Evolutionary conservation across 2,797 vertebrate species (phyloP).

Genomic region (Distichodus sexfasciatus): DNA sequence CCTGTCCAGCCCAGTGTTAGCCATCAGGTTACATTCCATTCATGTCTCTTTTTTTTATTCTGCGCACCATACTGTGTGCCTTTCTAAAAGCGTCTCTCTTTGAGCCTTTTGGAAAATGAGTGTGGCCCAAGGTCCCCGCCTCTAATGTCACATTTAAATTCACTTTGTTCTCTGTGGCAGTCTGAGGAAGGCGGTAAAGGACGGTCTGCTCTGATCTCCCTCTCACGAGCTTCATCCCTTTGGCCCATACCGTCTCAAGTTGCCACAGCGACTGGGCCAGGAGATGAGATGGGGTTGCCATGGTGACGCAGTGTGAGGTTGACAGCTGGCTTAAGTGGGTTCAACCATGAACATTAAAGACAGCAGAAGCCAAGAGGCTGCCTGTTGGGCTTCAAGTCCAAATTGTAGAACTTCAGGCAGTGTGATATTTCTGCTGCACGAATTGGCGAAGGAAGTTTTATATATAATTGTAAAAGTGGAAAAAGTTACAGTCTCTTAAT

Average conservation of each 20-base stretch:
- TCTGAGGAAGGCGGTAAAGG: constrained; percentile 37
- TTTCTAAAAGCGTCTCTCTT: constrained; percentile 25
- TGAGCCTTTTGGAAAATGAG: constrained; percentile 36
- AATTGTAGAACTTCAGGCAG: constrained; percentile 23
- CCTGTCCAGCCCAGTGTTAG: constrained; percentile 13
- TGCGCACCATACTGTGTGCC: constrained; percentile 15
- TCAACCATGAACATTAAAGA: constrained; percentile 43
- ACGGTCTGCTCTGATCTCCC: constrained; percentile 37
- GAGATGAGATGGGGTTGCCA: constrained; percentile 44
- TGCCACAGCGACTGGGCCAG: constrained; percentile 32
- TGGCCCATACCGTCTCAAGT: constrained; percentile 34
- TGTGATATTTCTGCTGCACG: constrained; percentile 3
- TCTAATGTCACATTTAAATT: constrained; percentile 49
- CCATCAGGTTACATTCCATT: constrained; percentile 19
- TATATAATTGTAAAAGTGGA: not conserved
- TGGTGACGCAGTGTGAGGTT: constrained; percentile 30
- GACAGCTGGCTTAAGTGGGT: constrained; percentile 29
- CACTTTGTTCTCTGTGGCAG: constrained; percentile 44
- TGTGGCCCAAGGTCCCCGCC: constrained; percentile 24
- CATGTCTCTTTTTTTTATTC: constrained; percentile 25
- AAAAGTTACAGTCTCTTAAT: not conserved
- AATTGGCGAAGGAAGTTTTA: not conserved
- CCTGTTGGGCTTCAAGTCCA: constrained; percentile 25
- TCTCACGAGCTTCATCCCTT: constrained; percentile 21
- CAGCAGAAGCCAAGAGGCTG: constrained; percentile 20